Conservation (phyloP, 1,140 invertebrate species). For the Macrotrachela quadricornifera region DNA sequence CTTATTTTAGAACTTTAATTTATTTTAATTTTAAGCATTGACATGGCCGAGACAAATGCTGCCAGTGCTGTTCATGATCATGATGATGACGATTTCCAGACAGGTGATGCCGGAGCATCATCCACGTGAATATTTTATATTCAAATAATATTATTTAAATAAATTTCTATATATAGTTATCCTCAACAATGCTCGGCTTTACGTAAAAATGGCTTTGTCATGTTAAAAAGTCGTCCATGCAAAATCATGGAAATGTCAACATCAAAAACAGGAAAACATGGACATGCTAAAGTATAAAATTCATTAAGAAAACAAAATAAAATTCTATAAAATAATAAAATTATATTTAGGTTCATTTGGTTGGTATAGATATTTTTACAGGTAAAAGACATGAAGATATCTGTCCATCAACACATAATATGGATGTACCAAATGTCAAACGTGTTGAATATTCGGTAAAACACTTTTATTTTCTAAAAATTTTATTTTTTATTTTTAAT, state of each 20-base stretch:
- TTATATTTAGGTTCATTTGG: constrained; percentile 48
- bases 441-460: constrained; percentile 75
- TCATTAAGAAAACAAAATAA: too few relatives aligned
- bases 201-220: constrained; percentile 93
- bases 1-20: too few relatives aligned
- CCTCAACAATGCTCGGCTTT: constrained; percentile 95
- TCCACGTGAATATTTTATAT: too few relatives aligned
- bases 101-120: too few relatives aligned
- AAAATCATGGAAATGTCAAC: constrained; percentile 99
- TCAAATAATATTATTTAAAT: too few relatives aligned
- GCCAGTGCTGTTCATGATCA: too few relatives aligned
- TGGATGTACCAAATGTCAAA: constrained; percentile 94
- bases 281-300: constrained; percentile 75
- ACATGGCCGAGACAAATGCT: too few relatives aligned
- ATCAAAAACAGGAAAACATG: constrained; percentile 98
- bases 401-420: constrained; percentile 97
- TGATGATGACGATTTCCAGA: too few relatives aligned
- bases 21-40: too few relatives aligned
- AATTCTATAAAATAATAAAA: too few relatives aligned
- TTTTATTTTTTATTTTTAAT: constrained; percentile 18
- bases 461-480: too few relatives aligned
- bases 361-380: constrained; percentile 93
- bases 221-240: constrained; percentile 86
- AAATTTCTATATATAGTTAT: constrained; percentile 32
- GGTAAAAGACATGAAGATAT: constrained; percentile 97